Percentiles rank a stretch among this genome's conserved stretches.
Conservation (phyloP, 2,113 vertebrate species). For the Ailuropoda melanoleuca region DNA sequence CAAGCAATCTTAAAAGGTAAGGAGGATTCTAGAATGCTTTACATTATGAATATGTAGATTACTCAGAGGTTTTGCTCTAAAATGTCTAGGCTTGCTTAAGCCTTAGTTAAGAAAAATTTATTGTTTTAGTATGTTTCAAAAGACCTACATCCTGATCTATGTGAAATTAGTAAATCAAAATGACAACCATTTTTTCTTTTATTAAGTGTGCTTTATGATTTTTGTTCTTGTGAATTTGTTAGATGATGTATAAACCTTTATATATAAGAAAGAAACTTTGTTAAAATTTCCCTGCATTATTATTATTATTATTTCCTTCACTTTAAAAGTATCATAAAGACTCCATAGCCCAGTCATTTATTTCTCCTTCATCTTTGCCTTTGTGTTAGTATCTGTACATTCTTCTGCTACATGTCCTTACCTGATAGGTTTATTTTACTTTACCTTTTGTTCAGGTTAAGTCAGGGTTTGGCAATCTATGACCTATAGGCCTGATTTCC, state of each 20-base stretch:
- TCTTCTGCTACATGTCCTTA: background rate
- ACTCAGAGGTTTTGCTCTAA: conserved; percentile 26
- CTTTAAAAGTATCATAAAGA: conserved; percentile 21
- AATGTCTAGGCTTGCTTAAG: conserved; percentile 9
- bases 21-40: background rate
- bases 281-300: background rate
- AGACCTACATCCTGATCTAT: background rate
- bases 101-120: conserved; percentile 17
- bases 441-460: conserved; percentile 25
- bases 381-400: background rate
- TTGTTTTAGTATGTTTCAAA: conserved; percentile 13
- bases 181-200: background rate
- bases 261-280: background rate
- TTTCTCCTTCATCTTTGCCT: background rate
- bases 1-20: conserved; percentile 8
- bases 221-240: conserved; percentile 46
- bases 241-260: background rate
- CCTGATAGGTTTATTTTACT: background rate
- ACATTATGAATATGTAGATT: background rate
- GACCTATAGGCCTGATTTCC: background rate
- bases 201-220: background rate
- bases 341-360: background rate
- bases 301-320: background rate
- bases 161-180: conserved; percentile 33
- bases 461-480: background rate